phyloP scores from a whole-genome alignment of 2,888 invertebrate genomes.

The Nyleta sp. region DNA sequence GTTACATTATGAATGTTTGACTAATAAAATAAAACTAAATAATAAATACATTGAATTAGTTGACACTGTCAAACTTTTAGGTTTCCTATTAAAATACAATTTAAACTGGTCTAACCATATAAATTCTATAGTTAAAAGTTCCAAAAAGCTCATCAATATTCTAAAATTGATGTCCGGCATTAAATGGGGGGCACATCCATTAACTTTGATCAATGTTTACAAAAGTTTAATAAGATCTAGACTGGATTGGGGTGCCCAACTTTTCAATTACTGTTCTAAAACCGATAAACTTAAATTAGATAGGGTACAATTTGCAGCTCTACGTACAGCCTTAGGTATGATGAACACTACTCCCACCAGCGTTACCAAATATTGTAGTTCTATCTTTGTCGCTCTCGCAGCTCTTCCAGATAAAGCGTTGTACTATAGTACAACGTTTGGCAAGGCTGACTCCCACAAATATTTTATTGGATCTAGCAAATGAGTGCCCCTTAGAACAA shows the following conservation, averaged over 20 bases:
- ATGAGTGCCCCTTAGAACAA: background rate
- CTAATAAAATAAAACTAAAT: background rate
- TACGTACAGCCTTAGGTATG: no score
- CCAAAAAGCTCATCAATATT: constrained; percentile 1
- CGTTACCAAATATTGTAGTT: no score
- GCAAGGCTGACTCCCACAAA: constrained; percentile 16
- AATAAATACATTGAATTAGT: background rate
- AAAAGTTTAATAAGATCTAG: constrained; percentile 18
- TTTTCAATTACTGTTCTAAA: constrained; percentile 3
- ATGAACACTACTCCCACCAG: no score
- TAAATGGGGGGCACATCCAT: constrained; percentile 27
- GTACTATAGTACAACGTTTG: no score
- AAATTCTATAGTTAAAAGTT: background rate
- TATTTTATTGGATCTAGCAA: constrained; percentile 9
- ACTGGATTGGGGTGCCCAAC: constrained; percentile 12
- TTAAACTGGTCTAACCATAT: constrained; percentile 8
- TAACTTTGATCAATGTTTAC: constrained; percentile 1
- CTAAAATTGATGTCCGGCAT: constrained; percentile 1
- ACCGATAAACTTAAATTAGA: constrained; percentile 7
- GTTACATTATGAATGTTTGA: background rate
- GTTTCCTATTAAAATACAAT: constrained; percentile 16
- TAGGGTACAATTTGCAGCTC: constrained; percentile 1
- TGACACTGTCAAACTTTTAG: constrained; percentile 5
- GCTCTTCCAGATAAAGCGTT: no score
- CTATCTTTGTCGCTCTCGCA: no score